Percentiles rank a stretch among this genome's conserved stretches.
Conservation (phyloP, 2,113 vertebrate genomes). For the Cynopterus brachyotis region DNA sequence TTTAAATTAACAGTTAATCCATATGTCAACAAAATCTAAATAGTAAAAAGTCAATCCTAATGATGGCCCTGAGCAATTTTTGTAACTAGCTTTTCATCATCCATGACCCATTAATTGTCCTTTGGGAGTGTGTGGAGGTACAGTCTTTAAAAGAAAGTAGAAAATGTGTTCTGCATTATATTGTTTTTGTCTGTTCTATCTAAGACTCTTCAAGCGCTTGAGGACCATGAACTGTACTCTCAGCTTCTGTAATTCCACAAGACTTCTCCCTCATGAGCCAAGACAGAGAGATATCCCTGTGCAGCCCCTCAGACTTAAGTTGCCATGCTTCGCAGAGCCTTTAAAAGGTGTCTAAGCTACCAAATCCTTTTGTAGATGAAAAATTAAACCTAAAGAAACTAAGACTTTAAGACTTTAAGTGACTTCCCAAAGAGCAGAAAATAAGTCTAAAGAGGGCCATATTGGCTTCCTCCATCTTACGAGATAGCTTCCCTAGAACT, state of each 20-base stretch:
- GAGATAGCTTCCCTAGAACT: neutral
- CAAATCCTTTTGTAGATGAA: neutral
- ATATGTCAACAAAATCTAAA: constrained; percentile 58
- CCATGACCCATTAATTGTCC: constrained; percentile 18
- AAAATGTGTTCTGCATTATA: neutral
- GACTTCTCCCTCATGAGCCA: neutral
- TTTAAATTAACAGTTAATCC: constrained; percentile 60
- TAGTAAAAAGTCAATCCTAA: constrained; percentile 57
- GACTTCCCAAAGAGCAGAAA: neutral
- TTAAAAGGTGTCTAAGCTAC: neutral
- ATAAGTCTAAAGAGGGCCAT: neutral
- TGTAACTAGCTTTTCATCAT: constrained; percentile 65
- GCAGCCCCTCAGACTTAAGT: neutral
- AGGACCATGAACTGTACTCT: neutral
- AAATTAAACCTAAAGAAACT: constrained; percentile 2
- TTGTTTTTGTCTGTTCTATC: neutral
- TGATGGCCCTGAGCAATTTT: constrained; percentile 49
- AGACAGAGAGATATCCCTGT: constrained; percentile 32
- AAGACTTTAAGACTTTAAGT: neutral
- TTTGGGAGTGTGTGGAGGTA: neutral
- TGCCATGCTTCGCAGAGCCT: neutral
- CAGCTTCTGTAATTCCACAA: neutral
- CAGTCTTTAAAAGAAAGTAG: constrained; percentile 25
- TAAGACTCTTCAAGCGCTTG: neutral
- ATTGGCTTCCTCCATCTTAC: neutral